Evolutionary conservation across 2,888 invertebrate species (phyloP), one percentile per base, ranked within the genome.

Genomic region (Sphaerophoria taeniata): DNA sequence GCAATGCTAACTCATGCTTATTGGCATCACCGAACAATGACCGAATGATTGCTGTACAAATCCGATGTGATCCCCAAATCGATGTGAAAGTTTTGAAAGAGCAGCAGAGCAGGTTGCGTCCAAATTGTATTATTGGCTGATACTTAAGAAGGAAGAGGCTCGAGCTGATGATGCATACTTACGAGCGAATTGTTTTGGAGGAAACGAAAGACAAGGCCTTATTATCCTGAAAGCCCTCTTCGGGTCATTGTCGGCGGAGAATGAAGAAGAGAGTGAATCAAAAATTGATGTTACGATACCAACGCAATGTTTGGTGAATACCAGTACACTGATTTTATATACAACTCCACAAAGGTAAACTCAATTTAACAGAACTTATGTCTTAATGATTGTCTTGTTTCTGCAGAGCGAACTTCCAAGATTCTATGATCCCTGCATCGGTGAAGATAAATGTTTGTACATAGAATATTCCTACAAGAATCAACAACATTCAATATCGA

Each of bases 401-500:
- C 24, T 1, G 36, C 31, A 99, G 98, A 96, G 97, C 90, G 97
- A 98, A 90, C 92, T 99, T 87, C 97, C 99, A 11, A 99, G 99
- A 39, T 99, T 99, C 93, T 99, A 96, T 92, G 99, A 99, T 92
- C 98, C 98, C 0, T 97, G 98, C 88, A 94, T 97, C 70, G 98
- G 98, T 0, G 98, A 99, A 89, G 96, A 97, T 39, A 99, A 99
- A 92, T 95, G 95, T 89, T 93, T 99, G 33, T 95, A 95, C 70
- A 94, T 99, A 87, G 95, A 96, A 89, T 99, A 99, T 92, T 94
- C 95, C 90, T 98, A 96, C 93, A 95, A 96, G 88, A 95, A 95
- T 89, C 94, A 95, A 90, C 93, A 94, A n/a, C 96, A 98, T 90
- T 94, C 96, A 89, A 95, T 96, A 89, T 95, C 96, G 51, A 93